Evolutionary conservation across 1,140 invertebrate genomes (phyloP), one percentile per base, ranked within the genome.

Genomic region (Thaumatotibia leucotreta): DNA sequence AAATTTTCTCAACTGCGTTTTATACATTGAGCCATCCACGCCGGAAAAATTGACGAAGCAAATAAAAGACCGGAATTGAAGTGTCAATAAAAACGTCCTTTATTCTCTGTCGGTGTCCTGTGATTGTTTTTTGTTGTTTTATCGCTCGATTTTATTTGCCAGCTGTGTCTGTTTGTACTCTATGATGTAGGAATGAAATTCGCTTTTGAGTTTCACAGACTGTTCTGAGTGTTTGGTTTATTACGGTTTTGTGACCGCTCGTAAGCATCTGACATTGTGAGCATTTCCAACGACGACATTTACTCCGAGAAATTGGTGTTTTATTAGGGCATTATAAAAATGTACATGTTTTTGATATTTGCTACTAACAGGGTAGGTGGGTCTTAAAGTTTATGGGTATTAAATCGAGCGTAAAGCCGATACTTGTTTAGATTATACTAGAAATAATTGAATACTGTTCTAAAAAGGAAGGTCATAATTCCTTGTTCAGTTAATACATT

Each of bases 161-260:
- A 69, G 22, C 39, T n/a, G 35, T 62, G 39, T 66, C 65, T 54
- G 39, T 50, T 74, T 70, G 63, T 50, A 58, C 61, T 68, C 54
- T 67, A 75, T 69, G 67, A 54, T 61, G 58, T 9, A 22, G 29
- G 52, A 32, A 31, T 62, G 77, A 81, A 77, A 75, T 66, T 63
- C 29, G 64, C 23, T 75, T 70, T 82, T 81, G 73, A 68, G 68
- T 67, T 72, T 68, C 71, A 70, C 74, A 64, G 79, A 35, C 35
- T 64, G 64, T 17, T 67, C 62, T 50, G 64, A 71, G 72, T 73
- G 61, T 14, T 31, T 52, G 69, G 29, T 80, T 79, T 82, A 81
- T 65, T 66, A 68, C 63, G 66, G 67, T 67, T 82, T 86, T 84
- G 83, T 78, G 70, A 69, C 31, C 9, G 58, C 31, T 76, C 80